Percentiles rank a stretch among this genome's conserved stretches.
Conservation (phyloP, 1,140 invertebrate species). For the Aleiodes sp. region DNA sequence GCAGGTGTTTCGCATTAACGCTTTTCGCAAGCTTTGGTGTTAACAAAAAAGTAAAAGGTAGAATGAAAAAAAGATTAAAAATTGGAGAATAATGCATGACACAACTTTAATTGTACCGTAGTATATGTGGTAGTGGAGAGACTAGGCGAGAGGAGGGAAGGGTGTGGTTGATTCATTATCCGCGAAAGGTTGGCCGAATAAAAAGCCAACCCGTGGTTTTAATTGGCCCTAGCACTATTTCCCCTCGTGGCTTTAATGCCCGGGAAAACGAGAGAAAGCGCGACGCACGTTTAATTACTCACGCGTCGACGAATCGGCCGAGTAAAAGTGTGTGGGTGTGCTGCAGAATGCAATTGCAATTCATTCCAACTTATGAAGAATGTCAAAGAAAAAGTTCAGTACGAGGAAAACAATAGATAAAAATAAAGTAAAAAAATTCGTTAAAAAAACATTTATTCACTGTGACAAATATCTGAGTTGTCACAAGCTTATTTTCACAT, state of each 20-base stretch:
- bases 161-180: constrained; percentile 22
- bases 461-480: background rate
- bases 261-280: background rate
- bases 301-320: constrained; percentile 11
- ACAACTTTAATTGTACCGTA: constrained; percentile 26
- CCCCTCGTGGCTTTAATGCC: background rate
- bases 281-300: constrained; percentile 23
- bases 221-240: constrained; percentile 11
- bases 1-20: constrained; percentile 19
- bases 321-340: background rate
- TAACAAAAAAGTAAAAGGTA: background rate
- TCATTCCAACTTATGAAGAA: background rate
- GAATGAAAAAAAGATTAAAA: constrained; percentile 5
- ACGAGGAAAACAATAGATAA: too few relatives aligned
- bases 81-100: constrained; percentile 24
- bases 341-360: background rate
- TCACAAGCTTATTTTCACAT: constrained; percentile 10
- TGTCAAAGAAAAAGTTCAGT: background rate
- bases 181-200: constrained; percentile 12
- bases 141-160: background rate
- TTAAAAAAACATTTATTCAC: background rate
- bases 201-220: constrained; percentile 22
- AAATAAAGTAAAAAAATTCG: background rate
- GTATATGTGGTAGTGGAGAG: background rate
- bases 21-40: background rate